Conservation (phyloP, 2,797 vertebrate genomes). For the Ptychadena robeensis region DNA sequence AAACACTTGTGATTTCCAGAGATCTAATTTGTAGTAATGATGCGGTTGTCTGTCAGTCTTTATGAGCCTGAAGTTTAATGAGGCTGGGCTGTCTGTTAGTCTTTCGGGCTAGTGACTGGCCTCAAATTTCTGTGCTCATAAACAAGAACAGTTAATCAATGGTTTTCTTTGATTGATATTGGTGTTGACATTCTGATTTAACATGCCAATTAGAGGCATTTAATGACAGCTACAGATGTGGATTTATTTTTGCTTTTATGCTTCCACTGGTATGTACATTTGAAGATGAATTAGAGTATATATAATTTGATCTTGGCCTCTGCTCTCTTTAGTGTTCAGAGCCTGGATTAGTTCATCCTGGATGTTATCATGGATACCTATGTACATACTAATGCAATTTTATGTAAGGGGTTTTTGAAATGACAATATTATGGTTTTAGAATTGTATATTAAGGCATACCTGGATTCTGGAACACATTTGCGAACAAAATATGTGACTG, state of each 20-base stretch:
- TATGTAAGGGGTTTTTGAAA: too few species aligned
- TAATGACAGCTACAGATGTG: constrained; percentile 10
- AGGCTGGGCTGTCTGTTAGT: constrained; percentile 10
- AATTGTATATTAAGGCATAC: too few species aligned
- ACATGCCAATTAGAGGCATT: constrained; percentile 26
- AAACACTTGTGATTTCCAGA: not conserved
- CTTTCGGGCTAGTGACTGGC: constrained; percentile 6
- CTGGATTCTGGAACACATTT: too few species aligned
- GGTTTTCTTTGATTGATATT: constrained; percentile 27
- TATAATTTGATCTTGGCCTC: not conserved
- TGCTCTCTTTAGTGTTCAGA: not conserved
- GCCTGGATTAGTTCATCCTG: not conserved
- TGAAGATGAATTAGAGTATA: not conserved
- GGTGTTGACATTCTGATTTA: constrained; percentile 31
- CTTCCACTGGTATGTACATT: not conserved
- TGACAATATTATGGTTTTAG: too few species aligned
- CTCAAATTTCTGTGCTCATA: constrained; percentile 8
- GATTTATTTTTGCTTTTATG: not conserved
- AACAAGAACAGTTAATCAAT: constrained; percentile 32
- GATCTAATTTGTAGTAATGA: not conserved
- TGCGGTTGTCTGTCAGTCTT: not conserved
- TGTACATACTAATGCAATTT: too few species aligned
- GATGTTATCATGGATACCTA: too few species aligned
- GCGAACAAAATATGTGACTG: too few species aligned
- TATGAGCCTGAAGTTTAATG: constrained; percentile 6